Conservation (phyloP, 2,888 invertebrate species). For the Chrysolina haemoptera region DNA sequence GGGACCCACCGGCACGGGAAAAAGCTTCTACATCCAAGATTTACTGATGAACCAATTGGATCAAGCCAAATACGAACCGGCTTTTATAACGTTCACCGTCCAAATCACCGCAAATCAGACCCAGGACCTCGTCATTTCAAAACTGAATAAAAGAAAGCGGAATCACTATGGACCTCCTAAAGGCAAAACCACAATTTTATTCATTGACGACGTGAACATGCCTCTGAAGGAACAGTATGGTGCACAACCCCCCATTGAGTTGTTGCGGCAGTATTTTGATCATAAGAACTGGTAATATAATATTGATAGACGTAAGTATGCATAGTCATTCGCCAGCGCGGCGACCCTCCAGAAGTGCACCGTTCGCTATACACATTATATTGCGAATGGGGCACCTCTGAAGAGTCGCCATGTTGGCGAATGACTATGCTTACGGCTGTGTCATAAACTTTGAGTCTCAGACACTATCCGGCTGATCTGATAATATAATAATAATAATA, state of each 20-base stretch:
- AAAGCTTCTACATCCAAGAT: constrained; percentile 86
- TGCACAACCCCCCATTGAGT: constrained; percentile 89
- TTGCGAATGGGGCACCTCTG: too few relatives aligned
- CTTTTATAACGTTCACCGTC: constrained; percentile 87
- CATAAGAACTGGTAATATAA: constrained; percentile 83
- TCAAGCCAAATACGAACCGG: constrained; percentile 80
- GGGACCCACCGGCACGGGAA: constrained; percentile 91
- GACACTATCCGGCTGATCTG: too few relatives aligned
- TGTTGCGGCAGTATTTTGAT: constrained; percentile 87
- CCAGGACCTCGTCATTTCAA: constrained; percentile 83
- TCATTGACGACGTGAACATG: constrained; percentile 93
- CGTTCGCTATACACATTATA: too few relatives aligned
- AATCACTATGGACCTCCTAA: constrained; percentile 84
- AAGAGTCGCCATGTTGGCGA: too few relatives aligned
- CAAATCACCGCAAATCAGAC: constrained; percentile 87
- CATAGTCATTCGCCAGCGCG: too few relatives aligned
- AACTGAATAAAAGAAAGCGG: constrained; percentile 79
- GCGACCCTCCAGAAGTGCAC: too few relatives aligned
- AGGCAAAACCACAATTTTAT: constrained; percentile 82
- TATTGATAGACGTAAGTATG: background rate
- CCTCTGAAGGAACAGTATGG: constrained; percentile 87
- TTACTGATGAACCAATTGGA: constrained; percentile 79
- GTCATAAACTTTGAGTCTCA: too few relatives aligned
- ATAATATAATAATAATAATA: too few relatives aligned
- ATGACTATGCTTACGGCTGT: too few relatives aligned